Evolutionary conservation across 2,797 vertebrate species (phyloP).

Genomic region (Salarias fasciatus): DNA sequence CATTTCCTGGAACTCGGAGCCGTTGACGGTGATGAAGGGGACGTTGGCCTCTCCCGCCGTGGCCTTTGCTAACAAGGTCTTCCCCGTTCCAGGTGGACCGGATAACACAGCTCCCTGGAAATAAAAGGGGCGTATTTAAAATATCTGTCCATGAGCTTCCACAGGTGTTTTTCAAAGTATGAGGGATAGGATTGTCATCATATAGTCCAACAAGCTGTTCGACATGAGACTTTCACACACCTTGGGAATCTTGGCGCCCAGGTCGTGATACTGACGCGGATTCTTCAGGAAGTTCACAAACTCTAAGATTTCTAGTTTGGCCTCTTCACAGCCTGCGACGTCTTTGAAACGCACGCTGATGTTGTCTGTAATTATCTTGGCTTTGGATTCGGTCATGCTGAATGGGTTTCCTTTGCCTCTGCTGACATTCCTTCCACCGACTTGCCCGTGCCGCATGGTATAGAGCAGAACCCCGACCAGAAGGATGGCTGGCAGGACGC

Average conservation of each 20-base stretch:
- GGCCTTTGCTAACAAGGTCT: conserved; percentile 94
- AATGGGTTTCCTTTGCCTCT: conserved; percentile 90
- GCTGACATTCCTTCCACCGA: conserved; percentile 83
- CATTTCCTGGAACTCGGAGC: conserved; percentile 97
- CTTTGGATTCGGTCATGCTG: conserved; percentile 92
- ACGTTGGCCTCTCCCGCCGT: conserved; percentile 95
- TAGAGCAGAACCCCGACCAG: conserved; percentile 90
- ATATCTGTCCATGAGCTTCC: too few species aligned
- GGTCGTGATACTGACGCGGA: conserved; percentile 90
- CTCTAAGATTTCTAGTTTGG: conserved; percentile 96
- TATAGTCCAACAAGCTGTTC: too few species aligned
- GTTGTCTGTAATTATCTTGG: conserved; percentile 91
- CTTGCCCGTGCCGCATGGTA: conserved; percentile 84
- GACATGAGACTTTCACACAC: conserved; percentile 62
- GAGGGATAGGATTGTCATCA: too few species aligned
- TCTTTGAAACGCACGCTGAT: conserved; percentile 93
- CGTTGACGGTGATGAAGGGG: conserved; percentile 95
- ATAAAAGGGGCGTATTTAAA: conserved; percentile 9
- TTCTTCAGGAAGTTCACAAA: conserved; percentile 96
- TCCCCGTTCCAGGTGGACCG: conserved; percentile 96
- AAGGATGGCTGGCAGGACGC: conserved; percentile 88
- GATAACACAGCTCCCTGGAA: conserved; percentile 93
- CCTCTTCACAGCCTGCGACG: conserved; percentile 96
- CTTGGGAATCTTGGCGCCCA: conserved; percentile 98
- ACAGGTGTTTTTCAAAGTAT: too few species aligned